These are phyloP conservation scores for Sipha flava DNA, from an alignment of 1,140 invertebrate species.

Conservation along the genomic window DNA sequence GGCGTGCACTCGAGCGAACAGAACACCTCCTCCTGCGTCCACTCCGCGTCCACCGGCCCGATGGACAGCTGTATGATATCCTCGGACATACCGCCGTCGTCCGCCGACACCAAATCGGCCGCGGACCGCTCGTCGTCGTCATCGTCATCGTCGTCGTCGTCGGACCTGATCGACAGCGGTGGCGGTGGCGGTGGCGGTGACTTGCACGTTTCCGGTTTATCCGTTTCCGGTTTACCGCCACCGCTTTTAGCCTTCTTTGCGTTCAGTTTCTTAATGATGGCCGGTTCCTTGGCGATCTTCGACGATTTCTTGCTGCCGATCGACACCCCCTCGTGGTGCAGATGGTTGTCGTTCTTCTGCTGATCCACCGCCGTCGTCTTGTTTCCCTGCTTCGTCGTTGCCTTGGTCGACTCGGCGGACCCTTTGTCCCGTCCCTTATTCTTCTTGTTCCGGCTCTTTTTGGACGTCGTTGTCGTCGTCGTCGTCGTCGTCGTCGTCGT, in stretches of 20 bases:
- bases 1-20: neutral
- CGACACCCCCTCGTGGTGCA: too few relatives aligned
- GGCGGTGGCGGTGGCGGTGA: too few relatives aligned
- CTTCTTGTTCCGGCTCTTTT: slow-evolving; percentile 8
- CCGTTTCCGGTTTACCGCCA: neutral
- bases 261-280: slow-evolving; percentile 8
- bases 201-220: neutral
- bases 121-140: neutral
- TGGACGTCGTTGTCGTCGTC: neutral
- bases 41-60: neutral
- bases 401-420: neutral
- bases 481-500: neutral
- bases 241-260: neutral
- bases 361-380: neutral
- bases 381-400: neutral
- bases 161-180: too few relatives aligned
- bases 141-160: neutral
- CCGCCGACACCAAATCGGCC: too few relatives aligned
- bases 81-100: neutral
- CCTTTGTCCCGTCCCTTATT: neutral
- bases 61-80: neutral
- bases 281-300: neutral
- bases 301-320: slow-evolving; percentile 10
- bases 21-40: neutral
- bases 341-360: neutral